A percentile compares a stretch with the other conserved stretches of the same genome.
Conservation (phyloP, 2,797 vertebrate species). For the Acrocephalus scirpaceus region DNA sequence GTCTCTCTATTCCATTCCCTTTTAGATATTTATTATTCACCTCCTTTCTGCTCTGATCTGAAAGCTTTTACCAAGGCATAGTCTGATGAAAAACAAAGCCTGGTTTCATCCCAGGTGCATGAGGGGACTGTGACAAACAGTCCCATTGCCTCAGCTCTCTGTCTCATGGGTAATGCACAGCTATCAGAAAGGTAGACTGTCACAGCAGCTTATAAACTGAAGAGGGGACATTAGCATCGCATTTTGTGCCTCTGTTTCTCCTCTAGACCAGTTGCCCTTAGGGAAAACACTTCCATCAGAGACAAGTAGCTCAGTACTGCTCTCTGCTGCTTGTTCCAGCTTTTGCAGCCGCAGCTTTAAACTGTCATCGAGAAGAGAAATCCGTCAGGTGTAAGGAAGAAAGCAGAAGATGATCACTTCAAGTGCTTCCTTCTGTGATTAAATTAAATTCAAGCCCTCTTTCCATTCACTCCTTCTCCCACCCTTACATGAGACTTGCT, state of each 20-base stretch:
- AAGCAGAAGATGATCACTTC: neutral
- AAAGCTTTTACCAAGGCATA: constrained; percentile 1
- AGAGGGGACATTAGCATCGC: neutral
- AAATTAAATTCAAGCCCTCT: neutral
- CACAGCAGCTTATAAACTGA: neutral
- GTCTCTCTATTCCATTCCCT: neutral
- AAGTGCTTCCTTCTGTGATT: neutral
- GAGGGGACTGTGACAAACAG: neutral
- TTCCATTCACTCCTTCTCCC: neutral
- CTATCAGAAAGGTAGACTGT: neutral
- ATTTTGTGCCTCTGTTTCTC: neutral
- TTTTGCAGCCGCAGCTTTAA: neutral
- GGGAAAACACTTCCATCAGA: neutral
- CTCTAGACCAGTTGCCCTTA: neutral
- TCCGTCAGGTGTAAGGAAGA: neutral
- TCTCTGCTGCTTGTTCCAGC: constrained; percentile 51
- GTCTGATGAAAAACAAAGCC: neutral
- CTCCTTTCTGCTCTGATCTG: neutral
- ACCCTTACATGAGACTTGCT: neutral
- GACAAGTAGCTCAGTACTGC: constrained; percentile 35
- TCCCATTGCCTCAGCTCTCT: neutral
- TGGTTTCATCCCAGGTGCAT: neutral
- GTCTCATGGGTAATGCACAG: neutral
- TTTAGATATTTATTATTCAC: neutral
- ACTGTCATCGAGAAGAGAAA: neutral